Percentiles rank a stretch among this genome's conserved stretches.
These are phyloP conservation scores for Eilema depressum DNA, from an alignment of 2,888 invertebrate species.

Conservation along the genomic window DNA sequence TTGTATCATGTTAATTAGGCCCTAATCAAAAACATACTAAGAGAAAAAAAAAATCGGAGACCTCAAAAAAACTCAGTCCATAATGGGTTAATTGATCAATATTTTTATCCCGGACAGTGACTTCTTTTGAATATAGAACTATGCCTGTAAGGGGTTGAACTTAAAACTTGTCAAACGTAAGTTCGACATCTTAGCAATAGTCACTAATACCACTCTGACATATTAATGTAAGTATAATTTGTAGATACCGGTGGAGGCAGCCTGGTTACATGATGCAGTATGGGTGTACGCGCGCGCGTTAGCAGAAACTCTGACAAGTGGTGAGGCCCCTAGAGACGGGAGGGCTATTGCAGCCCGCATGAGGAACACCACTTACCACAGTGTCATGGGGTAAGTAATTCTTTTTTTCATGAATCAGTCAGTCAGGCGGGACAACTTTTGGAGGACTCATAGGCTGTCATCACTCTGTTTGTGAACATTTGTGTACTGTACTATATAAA, in stretches of 20 bases:
- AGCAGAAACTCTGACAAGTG: slow-evolving; percentile 89
- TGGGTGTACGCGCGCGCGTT: slow-evolving; percentile 96
- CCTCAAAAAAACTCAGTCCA: too few species aligned
- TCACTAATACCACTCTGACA: not conserved
- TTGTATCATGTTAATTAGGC: too few species aligned
- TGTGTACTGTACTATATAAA: too few species aligned
- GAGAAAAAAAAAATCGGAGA: too few species aligned
- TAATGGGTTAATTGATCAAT: too few species aligned
- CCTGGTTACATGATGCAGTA: slow-evolving; percentile 97
- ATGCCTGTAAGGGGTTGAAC: not conserved
- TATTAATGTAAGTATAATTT: not conserved
- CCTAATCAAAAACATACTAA: too few species aligned
- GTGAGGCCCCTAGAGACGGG: slow-evolving; percentile 92
- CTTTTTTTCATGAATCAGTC: not conserved
- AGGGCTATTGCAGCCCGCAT: slow-evolving; percentile 92
- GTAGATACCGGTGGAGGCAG: slow-evolving; percentile 95
- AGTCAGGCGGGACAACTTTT: too few species aligned
- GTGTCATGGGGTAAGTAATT: slow-evolving; percentile 93
- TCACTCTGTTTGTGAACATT: not conserved
- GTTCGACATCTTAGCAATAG: not conserved
- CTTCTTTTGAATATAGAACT: not conserved
- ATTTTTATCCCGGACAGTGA: not conserved
- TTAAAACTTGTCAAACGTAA: not conserved
- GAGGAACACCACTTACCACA: slow-evolving; percentile 92
- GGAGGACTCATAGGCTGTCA: not conserved